These are phyloP conservation scores for Coelopa frigida DNA, from an alignment of 1,140 invertebrate genomes.

Conservation along the genomic window DNA sequence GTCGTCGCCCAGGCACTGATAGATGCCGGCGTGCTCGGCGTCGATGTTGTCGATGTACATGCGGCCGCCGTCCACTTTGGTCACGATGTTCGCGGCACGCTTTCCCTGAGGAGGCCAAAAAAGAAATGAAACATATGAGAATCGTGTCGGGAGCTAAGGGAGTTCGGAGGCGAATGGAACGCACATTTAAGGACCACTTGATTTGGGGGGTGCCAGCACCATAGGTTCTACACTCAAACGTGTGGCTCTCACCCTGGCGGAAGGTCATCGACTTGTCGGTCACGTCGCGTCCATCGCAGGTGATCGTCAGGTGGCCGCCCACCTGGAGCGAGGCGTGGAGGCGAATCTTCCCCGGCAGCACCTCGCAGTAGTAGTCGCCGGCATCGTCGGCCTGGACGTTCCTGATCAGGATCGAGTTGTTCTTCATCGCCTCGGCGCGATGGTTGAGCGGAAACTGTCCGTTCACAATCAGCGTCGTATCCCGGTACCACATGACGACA, in stretches of 20 bases:
- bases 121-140: not conserved
- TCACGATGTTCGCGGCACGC: conserved; percentile 14
- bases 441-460: conserved; percentile 20
- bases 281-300: conserved; percentile 37
- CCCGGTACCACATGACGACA: conserved; percentile 37
- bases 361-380: conserved; percentile 32
- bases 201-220: conserved; percentile 19
- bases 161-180: conserved; percentile 9
- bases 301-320: conserved; percentile 27
- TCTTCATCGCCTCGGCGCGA: conserved; percentile 24
- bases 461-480: conserved; percentile 19
- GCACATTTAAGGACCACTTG: conserved; percentile 41
- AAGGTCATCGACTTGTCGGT: conserved; percentile 36
- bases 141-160: not conserved
- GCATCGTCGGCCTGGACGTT: conserved; percentile 24
- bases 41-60: conserved; percentile 27
- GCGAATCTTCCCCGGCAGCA: conserved; percentile 27
- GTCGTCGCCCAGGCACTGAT: conserved; percentile 39
- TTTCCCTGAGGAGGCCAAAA: conserved; percentile 22
- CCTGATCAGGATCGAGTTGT: conserved; percentile 30
- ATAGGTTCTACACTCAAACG: conserved; percentile 29
- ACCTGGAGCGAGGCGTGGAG: conserved; percentile 23
- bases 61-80: not conserved
- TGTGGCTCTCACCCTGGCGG: conserved; percentile 35
- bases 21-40: conserved; percentile 27